Evolutionary conservation across 2,797 vertebrate genomes (phyloP), one percentile per base, ranked within the genome.

Genomic region (Synaphobranchus kaupii): DNA sequence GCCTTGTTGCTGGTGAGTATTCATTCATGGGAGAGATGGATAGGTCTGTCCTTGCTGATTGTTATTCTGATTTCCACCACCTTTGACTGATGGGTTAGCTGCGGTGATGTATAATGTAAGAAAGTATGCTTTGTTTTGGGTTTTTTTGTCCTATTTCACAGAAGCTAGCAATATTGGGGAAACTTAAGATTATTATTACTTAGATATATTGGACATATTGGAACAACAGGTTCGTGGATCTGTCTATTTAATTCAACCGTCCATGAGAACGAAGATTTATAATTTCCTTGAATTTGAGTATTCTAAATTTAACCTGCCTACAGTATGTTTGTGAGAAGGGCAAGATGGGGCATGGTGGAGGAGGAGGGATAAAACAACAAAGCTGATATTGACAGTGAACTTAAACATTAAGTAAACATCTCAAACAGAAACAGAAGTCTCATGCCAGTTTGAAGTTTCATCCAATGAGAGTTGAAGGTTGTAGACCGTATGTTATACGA

Each of bases 1-100:
- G 50, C 63, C 54, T 48, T 44, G 50, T 63, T n/a, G 60, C 81
- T 73, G 39, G 86, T 87, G 76, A 87, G 86, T 87, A 87, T 66
- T 63, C 63, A 50, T 56, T 83, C 12, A 22, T 81, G 22, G 22
- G 44, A 81, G 78, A 25, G 44, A 12, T 25, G 15, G 44, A 50
- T n/a, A 25, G 78, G 10, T n/a, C 25, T 39, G 12, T 44, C 34
- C 17, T 78, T 78, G 58, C 20, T 60, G 58, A 22, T 60, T 60
- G 20, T 47, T 3, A 22, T 44, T 34, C 20, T 78, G 7, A 81
- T 48, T 81, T n/a, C 25, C 78, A 81, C 39, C 73, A 20, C 17
- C 4, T 78, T 78, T 20, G 31, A 44, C n/a, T 54, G 52, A 80
- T 73, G 47, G 63, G n/a, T 71, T 50, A 44, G 34, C 34, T n/a